Base-by-base conservation (phyloP, 2,888 invertebrate species). In the Leucophenga montana region DNA sequence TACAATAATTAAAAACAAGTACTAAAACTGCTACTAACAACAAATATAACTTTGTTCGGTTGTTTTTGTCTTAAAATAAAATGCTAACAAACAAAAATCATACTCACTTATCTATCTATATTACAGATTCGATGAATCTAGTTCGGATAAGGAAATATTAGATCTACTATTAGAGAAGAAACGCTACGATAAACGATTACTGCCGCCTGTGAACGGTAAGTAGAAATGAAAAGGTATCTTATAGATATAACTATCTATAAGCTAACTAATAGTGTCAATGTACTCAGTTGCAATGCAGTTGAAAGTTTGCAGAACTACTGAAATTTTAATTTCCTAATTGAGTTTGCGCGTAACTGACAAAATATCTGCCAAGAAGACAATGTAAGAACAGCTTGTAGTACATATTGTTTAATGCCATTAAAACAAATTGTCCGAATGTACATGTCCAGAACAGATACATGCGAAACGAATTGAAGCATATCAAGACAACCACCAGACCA, bases 71-170 rank as follows among this genome's bases (percentile, higher is more conserved):
- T n/a, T n/a, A n/a, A 64, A 20, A 61, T 27, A n/a, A n/a, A 61
- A 5, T 16, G 16, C 33, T 46, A 1, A 62, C 4, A 44, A 62
- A 14, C 14, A 6, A 64, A 4, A 14, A 16, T 48, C 1, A 48
- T 53, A 50, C 62, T 68, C 71, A 64, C 61, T 31, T 64, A 73
- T 67, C 53, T 70, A 72, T 66, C 67, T 67, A 70, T n/a, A 61
- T 78, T 78, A 71, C 92, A 95, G 95, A 91, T 95, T 95, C 90
- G 95, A 95, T 89, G 95, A 95, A 90, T 95, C 95, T 85, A 95
- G 95, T 91, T 95, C 95, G 89, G 95, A 95, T 92, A 96, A 95
- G 90, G 95, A 95, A 91, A 95, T 95, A 89, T 91, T 97, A 91
- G 97, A 97, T 92, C 93, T 95, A 90, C 92, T 97, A 86, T 91